phyloP scores from a whole-genome alignment of 2,888 invertebrate genomes.

The Dilophus febrilis region DNA sequence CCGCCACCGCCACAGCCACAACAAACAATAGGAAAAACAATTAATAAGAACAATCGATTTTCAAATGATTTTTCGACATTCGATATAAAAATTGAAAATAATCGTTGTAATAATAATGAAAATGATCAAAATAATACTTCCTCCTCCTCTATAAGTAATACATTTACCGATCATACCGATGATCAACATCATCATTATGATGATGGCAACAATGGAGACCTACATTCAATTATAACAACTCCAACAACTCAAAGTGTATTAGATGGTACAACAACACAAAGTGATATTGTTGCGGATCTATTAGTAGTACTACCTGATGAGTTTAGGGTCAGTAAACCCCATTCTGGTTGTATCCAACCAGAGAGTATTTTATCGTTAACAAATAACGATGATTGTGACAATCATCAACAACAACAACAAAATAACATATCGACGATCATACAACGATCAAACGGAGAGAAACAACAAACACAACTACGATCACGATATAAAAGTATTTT shows the following conservation, averaged over 20 bases:
- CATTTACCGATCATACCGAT: background rate
- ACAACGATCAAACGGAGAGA: background rate
- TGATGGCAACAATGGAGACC: slow-evolving; percentile 9
- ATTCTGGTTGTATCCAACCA: slow-evolving; percentile 5
- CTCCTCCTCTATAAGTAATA: background rate
- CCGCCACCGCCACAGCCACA: no score
- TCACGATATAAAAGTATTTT: background rate
- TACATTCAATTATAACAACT: slow-evolving; percentile 7
- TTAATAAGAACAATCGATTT: slow-evolving; percentile 1
- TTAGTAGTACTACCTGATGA: slow-evolving; percentile 8
- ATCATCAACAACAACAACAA: no score
- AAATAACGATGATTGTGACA: no score
- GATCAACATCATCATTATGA: background rate
- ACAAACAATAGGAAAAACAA: no score
- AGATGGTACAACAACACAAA: slow-evolving; percentile 1
- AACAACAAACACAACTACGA: no score
- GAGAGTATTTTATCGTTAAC: background rate
- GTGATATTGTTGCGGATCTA: slow-evolving; percentile 7
- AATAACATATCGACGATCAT: background rate
- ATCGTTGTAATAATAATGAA: background rate
- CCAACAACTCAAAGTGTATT: background rate
- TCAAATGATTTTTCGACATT: slow-evolving; percentile 3
- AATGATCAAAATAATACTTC: background rate
- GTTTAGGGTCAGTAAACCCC: slow-evolving; percentile 12
- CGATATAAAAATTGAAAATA: background rate